Base-by-base conservation (phyloP, 2,888 invertebrate genomes). In the Caenorhabditis sp. region DNA sequence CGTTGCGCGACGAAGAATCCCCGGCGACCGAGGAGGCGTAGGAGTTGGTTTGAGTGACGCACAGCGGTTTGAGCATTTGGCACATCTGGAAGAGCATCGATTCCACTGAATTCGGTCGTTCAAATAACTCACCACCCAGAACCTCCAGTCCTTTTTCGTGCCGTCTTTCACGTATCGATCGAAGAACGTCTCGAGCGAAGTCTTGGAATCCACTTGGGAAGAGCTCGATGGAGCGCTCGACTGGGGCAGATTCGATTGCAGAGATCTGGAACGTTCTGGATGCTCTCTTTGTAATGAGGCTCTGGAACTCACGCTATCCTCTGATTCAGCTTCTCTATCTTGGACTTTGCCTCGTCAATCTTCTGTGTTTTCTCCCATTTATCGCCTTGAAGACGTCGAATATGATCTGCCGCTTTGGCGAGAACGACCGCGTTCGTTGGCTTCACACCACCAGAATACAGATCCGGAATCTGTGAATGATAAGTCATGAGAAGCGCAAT, bases 391-490 rank as follows among this genome's bases (percentile, higher is more conserved):
- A 88, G 75, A 4, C 71, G 39, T 26, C 86, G 73, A 50, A 89
- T 88, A 56, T 88, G 81, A 15, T 87, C 86, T 15, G 83, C 87
- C 7, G 88, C 85, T 52, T 86, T 84, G 32, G 86, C 86, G n/a
- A 89, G 79, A 8, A 89, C 87, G 4, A 87, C 87, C 0, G 89
- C 89, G 77, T 89, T 89, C 13, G 89, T 89, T 26, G 84, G 83
- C 70, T 89, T 89, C 4, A 86, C 75, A 15, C 87, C 88, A 9
- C 84, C 84, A 52, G 86, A 81, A 24, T 86, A 82, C 9, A 89
- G 65, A 48, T 84, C 83, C 8, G 89, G 89, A 26, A 84, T 75
- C 82, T 85, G 71, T 8, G 76, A 68, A 46, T 24, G n/a, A 15
- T 58, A 11, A 48, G 27, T 13, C 15, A 20, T 20, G 1, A 15